A percentile compares a stretch with the other conserved stretches of the same genome.
Evolutionary conservation across 2,113 vertebrate species (phyloP).

Genomic region (Ammodytes dubius): DNA sequence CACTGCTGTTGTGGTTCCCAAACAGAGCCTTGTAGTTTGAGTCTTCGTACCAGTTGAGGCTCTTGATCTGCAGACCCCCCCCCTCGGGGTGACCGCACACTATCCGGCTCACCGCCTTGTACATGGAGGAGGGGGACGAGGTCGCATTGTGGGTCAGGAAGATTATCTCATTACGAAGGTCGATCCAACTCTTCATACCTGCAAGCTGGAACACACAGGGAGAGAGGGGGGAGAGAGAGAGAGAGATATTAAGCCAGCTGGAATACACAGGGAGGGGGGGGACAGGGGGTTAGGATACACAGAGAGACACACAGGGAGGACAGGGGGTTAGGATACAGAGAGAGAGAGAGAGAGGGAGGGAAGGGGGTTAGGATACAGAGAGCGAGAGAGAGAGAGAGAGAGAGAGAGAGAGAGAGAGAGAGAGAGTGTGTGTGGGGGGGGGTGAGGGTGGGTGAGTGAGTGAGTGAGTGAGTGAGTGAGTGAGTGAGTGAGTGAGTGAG

Average conservation of each 20-base stretch:
- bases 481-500: no score
- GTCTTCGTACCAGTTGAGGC: slow-evolving; percentile 99
- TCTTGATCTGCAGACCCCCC: slow-evolving; percentile 97
- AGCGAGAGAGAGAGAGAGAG: no score
- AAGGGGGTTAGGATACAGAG: no score
- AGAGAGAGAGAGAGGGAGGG: no score
- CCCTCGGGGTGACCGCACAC: slow-evolving; percentile 96
- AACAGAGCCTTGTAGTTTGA: slow-evolving; percentile 98
- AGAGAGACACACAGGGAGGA: no score
- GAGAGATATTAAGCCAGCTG: no score
- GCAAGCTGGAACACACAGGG: slow-evolving; percentile 87
- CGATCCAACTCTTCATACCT: slow-evolving; percentile 93
- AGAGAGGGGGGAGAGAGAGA: neutral
- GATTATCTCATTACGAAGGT: slow-evolving; percentile 93
- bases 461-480: no score
- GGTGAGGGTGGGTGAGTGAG: slow-evolving; percentile 75
- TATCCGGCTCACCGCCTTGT: slow-evolving; percentile 94
- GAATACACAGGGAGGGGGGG: no score
- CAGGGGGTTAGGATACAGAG: no score
- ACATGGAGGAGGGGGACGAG: slow-evolving; percentile 90
- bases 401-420: no score
- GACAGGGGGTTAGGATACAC: no score
- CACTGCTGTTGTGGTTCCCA: slow-evolving; percentile 87
- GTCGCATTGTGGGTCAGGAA: slow-evolving; percentile 90
- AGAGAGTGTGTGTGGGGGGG: no score